These are phyloP conservation scores for Gerris lacustris DNA, from an alignment of 2,888 invertebrate genomes.

Conservation along the genomic window DNA sequence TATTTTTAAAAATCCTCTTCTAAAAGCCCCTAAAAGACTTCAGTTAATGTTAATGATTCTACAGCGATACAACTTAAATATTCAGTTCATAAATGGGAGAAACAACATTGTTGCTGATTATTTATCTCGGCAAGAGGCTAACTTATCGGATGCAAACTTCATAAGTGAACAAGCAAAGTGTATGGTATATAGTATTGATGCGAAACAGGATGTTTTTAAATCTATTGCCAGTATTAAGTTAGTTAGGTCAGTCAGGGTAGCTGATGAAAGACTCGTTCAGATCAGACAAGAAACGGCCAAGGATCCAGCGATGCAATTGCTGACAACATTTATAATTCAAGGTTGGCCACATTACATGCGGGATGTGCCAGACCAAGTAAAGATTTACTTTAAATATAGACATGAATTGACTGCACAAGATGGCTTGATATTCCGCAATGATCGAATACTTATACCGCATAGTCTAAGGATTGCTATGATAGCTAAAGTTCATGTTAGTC, in stretches of 20 bases:
- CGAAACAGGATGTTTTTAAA: conserved; percentile 4
- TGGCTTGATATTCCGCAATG: conserved; percentile 11
- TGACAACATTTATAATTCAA: neutral
- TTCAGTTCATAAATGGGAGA: conserved; percentile 14
- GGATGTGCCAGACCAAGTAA: neutral
- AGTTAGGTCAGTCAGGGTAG: neutral
- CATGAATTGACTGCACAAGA: conserved; percentile 10
- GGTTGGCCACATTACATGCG: neutral
- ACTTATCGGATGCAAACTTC: conserved; percentile 8
- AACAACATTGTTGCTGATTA: conserved; percentile 9
- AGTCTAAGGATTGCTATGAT: conserved; percentile 11
- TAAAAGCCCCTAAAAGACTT: conserved; percentile 18
- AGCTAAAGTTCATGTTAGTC: conserved; percentile 11
- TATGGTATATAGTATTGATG: conserved; percentile 8
- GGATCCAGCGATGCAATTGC: neutral
- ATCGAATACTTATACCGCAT: conserved; percentile 9
- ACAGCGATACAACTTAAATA: conserved; percentile 17
- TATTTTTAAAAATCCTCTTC: conserved; percentile 28
- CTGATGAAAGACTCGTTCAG: neutral
- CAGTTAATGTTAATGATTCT: conserved; percentile 21
- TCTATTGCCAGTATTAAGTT: neutral
- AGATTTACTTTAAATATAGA: conserved; percentile 4
- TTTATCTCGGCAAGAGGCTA: conserved; percentile 8
- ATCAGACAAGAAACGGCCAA: neutral
- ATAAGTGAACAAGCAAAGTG: too few relatives aligned